Base-by-base conservation (phyloP, 2,888 invertebrate species). In the Dicranocentrus wangi region DNA sequence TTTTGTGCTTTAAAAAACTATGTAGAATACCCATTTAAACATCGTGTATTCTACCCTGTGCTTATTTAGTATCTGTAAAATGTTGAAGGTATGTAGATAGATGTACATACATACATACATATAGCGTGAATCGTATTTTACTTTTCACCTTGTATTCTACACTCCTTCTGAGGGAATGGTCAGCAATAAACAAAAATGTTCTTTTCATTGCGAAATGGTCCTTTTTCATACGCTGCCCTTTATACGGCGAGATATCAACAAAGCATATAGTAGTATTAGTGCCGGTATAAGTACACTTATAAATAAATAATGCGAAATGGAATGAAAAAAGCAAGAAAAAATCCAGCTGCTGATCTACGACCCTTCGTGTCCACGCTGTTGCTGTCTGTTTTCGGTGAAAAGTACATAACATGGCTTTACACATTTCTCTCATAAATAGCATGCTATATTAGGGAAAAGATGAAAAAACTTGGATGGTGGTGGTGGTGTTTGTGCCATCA, bases 241-340 rank as follows among this genome's bases (percentile, higher is more conserved):
- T 27, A 28, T 60, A 60, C 17, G 27, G 27, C 27, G 58, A 58
- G 53, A 58, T 58, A 63, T 63, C 39, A 21, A 21, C 63, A 19
- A 21, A 47, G 25, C 47, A 63, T 42, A 73, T 39, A 55, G 73
- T 73, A 39, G 78, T 71, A 70, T 71, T 78, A 70, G 78, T 78
- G 78, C 63, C 78, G 53, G 39, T 69, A 63, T 70, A 78, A 70
- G 70, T 77, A 77, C 61, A 77, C 76, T 63, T 78, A 77, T 77
- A 78, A 71, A 70, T 78, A 78, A 78, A 55, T 70, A 78, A 78
- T 78, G 78, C 13, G 70, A 51, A 78, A 78, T 71, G 70, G 70
- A 70, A 78, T 71, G 70, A 77, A 77, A 63, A 60, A 47, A 60
- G 13, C 69, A 60, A 23, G 25, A 77, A 70, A 70, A 77, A 77